A percentile compares a stretch with the other conserved stretches of the same genome.
These are phyloP conservation scores for Anastrepha obliqua DNA, from an alignment of 1,140 invertebrate genomes.

Conservation along the genomic window DNA sequence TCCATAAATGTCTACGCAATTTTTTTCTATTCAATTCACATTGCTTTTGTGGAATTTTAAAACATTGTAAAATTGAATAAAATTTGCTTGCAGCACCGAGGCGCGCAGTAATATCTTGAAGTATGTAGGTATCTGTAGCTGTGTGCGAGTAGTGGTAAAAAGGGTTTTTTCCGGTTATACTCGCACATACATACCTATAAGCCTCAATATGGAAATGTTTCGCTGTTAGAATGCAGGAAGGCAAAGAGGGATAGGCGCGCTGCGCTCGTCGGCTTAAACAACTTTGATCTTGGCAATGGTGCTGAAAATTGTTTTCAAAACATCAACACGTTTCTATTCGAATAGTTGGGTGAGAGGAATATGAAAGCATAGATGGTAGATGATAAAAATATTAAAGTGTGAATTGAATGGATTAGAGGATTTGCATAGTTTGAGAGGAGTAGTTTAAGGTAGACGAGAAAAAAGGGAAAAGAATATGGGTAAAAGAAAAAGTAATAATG, in stretches of 20 bases:
- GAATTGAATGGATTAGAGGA: not conserved
- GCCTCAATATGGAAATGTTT: no score
- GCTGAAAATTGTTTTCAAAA: slow-evolving; percentile 39
- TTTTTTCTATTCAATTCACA: slow-evolving; percentile 35
- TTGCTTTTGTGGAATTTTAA: slow-evolving; percentile 44
- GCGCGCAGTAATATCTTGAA: not conserved
- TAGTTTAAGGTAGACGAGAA: not conserved
- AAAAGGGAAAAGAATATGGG: not conserved
- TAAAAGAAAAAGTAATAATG: no score
- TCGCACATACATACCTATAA: not conserved
- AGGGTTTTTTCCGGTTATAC: no score
- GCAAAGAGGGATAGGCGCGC: not conserved
- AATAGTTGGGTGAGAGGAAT: not conserved
- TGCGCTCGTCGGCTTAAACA: slow-evolving; percentile 9
- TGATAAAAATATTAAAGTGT: not conserved
- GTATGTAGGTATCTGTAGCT: not conserved
- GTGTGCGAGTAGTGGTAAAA: no score
- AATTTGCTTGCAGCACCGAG: not conserved
- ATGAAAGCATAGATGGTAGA: not conserved
- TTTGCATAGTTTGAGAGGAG: not conserved
- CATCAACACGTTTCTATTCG: slow-evolving; percentile 19
- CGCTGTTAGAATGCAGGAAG: not conserved
- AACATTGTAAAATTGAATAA: slow-evolving; percentile 40
- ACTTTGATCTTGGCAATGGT: slow-evolving; percentile 47
- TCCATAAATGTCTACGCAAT: slow-evolving; percentile 26